Evolutionary conservation across 37 sponge, comb jelly and placozoan species (phyloP).

Genomic region (Diacarnus erythraeanus): DNA sequence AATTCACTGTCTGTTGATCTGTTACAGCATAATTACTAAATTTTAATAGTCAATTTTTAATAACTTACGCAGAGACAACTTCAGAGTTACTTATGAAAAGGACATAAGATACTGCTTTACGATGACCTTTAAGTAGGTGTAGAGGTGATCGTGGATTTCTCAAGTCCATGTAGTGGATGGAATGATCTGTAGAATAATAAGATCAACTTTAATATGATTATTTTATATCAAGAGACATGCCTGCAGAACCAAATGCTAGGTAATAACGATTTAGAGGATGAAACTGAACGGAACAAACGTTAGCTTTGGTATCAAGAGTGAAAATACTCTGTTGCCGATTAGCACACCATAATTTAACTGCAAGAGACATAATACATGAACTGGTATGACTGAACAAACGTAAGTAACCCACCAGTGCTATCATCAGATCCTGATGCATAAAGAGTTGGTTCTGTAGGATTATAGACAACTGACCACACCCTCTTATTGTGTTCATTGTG

Average conservation of each 20-base stretch:
- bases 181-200: conserved; percentile 57
- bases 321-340: conserved; percentile 37
- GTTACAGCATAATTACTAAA: background rate
- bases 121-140: conserved; percentile 69
- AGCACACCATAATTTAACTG: conserved; percentile 77
- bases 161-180: conserved; percentile 66
- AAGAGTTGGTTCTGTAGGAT: conserved; percentile 58
- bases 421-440: conserved; percentile 87
- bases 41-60: no score
- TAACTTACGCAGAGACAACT: conserved; percentile 84
- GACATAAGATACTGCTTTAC: conserved; percentile 85
- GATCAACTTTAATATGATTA: background rate
- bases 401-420: conserved; percentile 48
- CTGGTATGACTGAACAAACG: background rate
- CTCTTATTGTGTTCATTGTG: conserved; percentile 84
- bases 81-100: conserved; percentile 54
- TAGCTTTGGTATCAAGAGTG: conserved; percentile 53
- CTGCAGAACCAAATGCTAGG: conserved; percentile 85
- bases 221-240: conserved; percentile 12
- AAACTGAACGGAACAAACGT: conserved; percentile 82
- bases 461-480: conserved; percentile 83
- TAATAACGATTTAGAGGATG: conserved; percentile 52
- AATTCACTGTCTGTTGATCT: conserved; percentile 91
- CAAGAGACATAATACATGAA: background rate
- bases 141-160: conserved; percentile 51